Percentiles rank a stretch among this genome's conserved stretches.
These are phyloP conservation scores for Mizuhopecten yessoensis DNA, from an alignment of 1,140 invertebrate species.

Conservation along the genomic window DNA sequence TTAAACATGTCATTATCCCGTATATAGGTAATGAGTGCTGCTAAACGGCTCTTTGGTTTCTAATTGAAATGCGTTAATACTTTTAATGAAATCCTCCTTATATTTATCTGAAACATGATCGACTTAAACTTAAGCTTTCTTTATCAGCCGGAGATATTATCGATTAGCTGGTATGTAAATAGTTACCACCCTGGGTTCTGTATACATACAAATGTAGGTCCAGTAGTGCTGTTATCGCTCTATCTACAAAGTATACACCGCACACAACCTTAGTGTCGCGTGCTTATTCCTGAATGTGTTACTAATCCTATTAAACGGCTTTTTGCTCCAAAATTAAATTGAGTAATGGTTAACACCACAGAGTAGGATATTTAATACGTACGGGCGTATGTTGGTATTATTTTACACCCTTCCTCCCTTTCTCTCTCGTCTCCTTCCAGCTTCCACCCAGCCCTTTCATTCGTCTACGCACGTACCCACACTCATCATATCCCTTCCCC, in stretches of 20 bases:
- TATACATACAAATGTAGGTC: neutral
- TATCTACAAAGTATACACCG: slow-evolving; percentile 12
- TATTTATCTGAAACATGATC: neutral
- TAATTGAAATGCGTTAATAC: neutral
- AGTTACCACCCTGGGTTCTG: neutral
- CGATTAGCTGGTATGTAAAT: neutral
- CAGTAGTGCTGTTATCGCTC: neutral
- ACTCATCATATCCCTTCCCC: no score
- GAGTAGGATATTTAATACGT: no score
- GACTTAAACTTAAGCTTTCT: neutral
- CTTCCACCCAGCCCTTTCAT: no score
- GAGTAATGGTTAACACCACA: no score
- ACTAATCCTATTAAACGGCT: neutral
- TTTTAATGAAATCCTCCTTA: slow-evolving; percentile 21
- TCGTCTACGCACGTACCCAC: no score
- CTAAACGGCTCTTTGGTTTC: neutral
- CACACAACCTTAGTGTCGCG: neutral
- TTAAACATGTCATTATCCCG: neutral
- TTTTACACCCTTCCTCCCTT: no score
- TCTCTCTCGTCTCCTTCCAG: no score
- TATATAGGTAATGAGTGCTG: neutral
- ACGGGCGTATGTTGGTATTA: no score
- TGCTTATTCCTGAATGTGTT: neutral
- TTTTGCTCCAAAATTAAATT: neutral
- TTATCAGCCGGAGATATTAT: neutral